phyloP scores from a whole-genome alignment of 2,888 invertebrate genomes.

The Lymantria monacha region DNA sequence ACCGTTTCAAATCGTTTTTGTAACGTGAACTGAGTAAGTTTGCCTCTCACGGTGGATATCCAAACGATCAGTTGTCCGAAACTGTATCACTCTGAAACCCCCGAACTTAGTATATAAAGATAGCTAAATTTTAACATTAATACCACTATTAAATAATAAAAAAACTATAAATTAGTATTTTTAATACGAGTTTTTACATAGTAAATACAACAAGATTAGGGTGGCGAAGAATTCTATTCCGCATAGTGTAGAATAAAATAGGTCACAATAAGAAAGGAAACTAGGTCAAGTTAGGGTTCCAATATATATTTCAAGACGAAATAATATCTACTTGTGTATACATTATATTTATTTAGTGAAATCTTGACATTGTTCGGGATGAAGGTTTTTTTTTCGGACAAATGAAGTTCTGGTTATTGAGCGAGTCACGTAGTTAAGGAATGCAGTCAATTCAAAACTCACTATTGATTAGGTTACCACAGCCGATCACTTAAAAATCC shows the following conservation, averaged over 20 bases:
- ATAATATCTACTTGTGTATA: constrained; percentile 26
- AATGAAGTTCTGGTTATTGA: constrained; percentile 69
- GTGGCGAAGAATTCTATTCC: constrained; percentile 47
- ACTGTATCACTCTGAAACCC: constrained; percentile 31
- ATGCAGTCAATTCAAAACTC: constrained; percentile 66
- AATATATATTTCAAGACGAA: constrained; percentile 51
- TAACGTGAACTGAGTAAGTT: constrained; percentile 38
- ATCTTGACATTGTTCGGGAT: constrained; percentile 24
- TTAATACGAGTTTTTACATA: constrained; percentile 44
- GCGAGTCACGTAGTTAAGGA: constrained; percentile 66
- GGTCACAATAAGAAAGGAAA: constrained; percentile 58
- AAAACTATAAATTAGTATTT: constrained; percentile 33
- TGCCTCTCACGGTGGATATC: constrained; percentile 43
- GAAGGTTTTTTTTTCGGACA: constrained; percentile 63
- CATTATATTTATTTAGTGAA: constrained; percentile 15
- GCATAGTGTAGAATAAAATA: constrained; percentile 56
- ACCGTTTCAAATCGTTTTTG: constrained; percentile 33
- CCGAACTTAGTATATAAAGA: constrained; percentile 24
- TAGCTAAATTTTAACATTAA: constrained; percentile 20
- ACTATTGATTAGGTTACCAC: constrained; percentile 55
- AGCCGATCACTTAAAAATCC: constrained; percentile 54
- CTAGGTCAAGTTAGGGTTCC: constrained; percentile 65
- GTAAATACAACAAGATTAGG: constrained; percentile 52
- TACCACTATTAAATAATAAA: constrained; percentile 22
- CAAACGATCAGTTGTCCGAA: constrained; percentile 78